Base-by-base conservation (phyloP, 2,113 vertebrate species). In the Mohoua ochrocephala region DNA sequence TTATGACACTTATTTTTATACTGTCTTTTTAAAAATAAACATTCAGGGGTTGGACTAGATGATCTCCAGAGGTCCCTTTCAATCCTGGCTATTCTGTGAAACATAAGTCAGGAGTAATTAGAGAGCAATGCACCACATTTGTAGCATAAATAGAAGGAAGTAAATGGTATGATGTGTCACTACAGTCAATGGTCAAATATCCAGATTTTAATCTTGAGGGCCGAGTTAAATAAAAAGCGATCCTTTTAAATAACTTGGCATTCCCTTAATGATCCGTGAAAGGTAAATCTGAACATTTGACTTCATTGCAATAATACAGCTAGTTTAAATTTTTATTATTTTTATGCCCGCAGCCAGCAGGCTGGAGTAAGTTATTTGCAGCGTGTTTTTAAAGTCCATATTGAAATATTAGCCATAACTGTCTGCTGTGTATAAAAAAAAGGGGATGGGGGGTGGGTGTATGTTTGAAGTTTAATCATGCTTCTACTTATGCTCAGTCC, bases 391-490 rank as follows among this genome's bases (percentile, higher is more conserved):
- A 83, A 95, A 97, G 96, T 95, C 97, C 89, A 87, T 93, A 95
- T 96, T 73, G 93, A 96, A 97, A 97, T 95, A 96, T 98, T 97
- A 96, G 94, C 97, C 93, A 91, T 93, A 97, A 98, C 97, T 95
- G 92, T 97, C 95, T 96, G 97, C 96, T 92, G 89, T 93, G 96
- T 97, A 96, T 97, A 93, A 96, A 95, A 94, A 93, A 37, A 50
- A 42, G 59, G 88, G 94, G 96, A n/a, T n/a, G n/a, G 91, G 57
- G 39, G 6, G 10, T 2, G 12, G 2, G 16, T 59, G 61, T 89
- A 97, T 96, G 97, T 98, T 98, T 98, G 98, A 98, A 98, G 98
- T 98, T 98, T 98, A 98, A 98, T 98, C 98, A 97, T 98, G 97
- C 98, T 96, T 97, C 98, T 98, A 91, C 98, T 98, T 98, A 97